Percentiles rank a stretch among this genome's conserved stretches.
These are phyloP conservation scores for Andricus curvator DNA, from an alignment of 2,888 invertebrate genomes.

Conservation along the genomic window DNA sequence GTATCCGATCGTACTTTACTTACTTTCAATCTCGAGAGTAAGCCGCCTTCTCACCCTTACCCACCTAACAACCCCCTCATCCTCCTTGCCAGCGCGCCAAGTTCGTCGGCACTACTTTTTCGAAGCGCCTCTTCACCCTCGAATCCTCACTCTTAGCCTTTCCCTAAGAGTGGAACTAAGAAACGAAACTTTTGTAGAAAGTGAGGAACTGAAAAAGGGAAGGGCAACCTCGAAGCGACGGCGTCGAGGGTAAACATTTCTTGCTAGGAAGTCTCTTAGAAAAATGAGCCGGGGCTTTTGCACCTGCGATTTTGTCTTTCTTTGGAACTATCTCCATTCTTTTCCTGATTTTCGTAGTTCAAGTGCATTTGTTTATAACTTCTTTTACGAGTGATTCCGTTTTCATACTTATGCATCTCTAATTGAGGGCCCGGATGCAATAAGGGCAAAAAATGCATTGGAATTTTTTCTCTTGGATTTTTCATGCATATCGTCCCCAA, in stretches of 20 bases:
- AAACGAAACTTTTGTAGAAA: slow-evolving; percentile 31
- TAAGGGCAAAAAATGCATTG: no score
- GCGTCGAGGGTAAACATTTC: slow-evolving; percentile 28
- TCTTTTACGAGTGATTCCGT: neutral
- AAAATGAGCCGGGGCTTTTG: slow-evolving; percentile 10
- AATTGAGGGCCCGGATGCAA: no score
- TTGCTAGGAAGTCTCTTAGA: neutral
- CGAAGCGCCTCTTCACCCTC: neutral
- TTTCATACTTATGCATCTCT: no score
- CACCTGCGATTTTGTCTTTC: slow-evolving; percentile 26
- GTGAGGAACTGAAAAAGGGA: slow-evolving; percentile 6
- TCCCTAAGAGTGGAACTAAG: slow-evolving; percentile 13
- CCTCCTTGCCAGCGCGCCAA: neutral
- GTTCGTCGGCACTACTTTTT: slow-evolving; percentile 21
- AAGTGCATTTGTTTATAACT: neutral
- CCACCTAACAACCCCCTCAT: neutral
- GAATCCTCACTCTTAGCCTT: slow-evolving; percentile 6
- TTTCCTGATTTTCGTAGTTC: neutral
- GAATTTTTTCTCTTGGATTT: no score
- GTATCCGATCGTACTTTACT: slow-evolving; percentile 58
- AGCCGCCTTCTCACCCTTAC: slow-evolving; percentile 45
- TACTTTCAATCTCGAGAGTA: slow-evolving; percentile 58
- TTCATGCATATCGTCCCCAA: no score
- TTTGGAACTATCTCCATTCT: neutral
- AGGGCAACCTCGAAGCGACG: neutral